Conservation (phyloP, 2,888 invertebrate species). For the Ectobius pallidus region DNA sequence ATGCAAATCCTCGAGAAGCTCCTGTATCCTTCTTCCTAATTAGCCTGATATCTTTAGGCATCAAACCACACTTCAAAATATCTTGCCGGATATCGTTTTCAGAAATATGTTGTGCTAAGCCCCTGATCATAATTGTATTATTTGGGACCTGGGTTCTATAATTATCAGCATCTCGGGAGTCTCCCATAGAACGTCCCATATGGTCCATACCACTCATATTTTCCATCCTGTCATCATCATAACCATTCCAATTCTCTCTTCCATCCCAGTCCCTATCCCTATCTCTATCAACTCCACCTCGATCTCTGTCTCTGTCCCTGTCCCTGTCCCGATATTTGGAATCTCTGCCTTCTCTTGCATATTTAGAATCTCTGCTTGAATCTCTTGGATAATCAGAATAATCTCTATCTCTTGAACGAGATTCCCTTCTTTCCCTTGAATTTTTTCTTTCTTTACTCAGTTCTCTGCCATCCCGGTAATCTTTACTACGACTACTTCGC, state of each 20-base stretch:
- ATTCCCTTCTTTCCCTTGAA: not conserved
- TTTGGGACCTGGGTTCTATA: slow-evolving; percentile 65
- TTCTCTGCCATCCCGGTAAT: not conserved
- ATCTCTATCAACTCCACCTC: slow-evolving; percentile 7
- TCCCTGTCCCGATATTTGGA: slow-evolving; percentile 17
- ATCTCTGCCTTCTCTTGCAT: slow-evolving; percentile 23
- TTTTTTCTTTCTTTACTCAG: not conserved
- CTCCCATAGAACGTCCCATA: not conserved
- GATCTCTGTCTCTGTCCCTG: not conserved
- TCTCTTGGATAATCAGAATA: slow-evolving; percentile 10
- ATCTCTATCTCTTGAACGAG: slow-evolving; percentile 1
- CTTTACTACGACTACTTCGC: not conserved
- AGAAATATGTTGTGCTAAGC: slow-evolving; percentile 75
- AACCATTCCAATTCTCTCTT: not conserved
- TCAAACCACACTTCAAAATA: slow-evolving; percentile 73
- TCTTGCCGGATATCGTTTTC: slow-evolving; percentile 81
- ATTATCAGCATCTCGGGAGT: slow-evolving; percentile 52
- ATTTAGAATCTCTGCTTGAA: not conserved
- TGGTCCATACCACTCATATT: not conserved
- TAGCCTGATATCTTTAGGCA: slow-evolving; percentile 79
- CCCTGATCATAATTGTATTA: slow-evolving; percentile 77
- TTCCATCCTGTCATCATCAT: slow-evolving; percentile 20
- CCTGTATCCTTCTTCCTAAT: slow-evolving; percentile 86
- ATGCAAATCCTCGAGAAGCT: slow-evolving; percentile 87
- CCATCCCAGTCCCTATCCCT: not conserved